phyloP scores from a whole-genome alignment of 2,113 vertebrate genomes.

The Odobenus rosmarus region DNA sequence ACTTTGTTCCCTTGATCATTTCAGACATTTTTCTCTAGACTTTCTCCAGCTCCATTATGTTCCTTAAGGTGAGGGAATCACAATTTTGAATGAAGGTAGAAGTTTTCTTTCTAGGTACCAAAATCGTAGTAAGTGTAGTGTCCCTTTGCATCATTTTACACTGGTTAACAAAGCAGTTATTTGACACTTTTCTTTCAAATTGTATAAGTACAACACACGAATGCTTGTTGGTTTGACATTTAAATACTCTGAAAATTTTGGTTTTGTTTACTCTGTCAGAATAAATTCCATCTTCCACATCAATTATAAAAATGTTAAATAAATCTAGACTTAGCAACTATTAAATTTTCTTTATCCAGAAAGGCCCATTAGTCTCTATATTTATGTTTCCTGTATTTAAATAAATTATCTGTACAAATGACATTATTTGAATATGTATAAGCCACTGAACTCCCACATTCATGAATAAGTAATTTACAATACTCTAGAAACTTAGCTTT shows the following conservation, averaged over 20 bases:
- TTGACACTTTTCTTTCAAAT: neutral
- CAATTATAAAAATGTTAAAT: constrained; percentile 40
- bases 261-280: constrained; percentile 32
- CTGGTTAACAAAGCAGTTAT: neutral
- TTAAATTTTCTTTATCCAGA: neutral
- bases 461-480: neutral
- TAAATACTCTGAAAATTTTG: neutral
- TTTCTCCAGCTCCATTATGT: neutral
- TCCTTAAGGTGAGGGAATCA: neutral
- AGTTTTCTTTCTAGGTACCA: constrained; percentile 23
- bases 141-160: neutral
- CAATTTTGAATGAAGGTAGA: constrained; percentile 9
- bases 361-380: neutral
- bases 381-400: neutral
- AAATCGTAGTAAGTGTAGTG: neutral
- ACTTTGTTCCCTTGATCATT: constrained; percentile 19
- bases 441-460: neutral
- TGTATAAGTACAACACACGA: neutral
- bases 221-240: neutral
- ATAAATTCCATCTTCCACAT: neutral
- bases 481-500: neutral
- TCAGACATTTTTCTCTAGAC: neutral
- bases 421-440: constrained; percentile 2
- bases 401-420: constrained; percentile 39
- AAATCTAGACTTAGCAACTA: neutral